Percentiles rank a stretch among this genome's conserved stretches.
Conservation (phyloP, 2,113 vertebrate species). For the Lampris megalopsis region DNA sequence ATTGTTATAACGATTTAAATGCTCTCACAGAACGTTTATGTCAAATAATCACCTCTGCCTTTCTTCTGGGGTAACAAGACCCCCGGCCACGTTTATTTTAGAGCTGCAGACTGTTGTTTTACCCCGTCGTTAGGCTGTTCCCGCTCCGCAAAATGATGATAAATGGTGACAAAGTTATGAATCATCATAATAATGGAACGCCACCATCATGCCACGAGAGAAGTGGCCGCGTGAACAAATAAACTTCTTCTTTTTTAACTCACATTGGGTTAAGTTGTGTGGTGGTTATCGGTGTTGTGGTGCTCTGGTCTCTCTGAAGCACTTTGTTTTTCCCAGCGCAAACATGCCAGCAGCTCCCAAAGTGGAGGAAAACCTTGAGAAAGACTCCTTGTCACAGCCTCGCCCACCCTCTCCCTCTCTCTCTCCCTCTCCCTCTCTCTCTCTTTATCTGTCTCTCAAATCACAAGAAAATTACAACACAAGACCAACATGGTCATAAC, state of each 20-base stretch:
- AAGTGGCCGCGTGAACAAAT: conserved; percentile 22
- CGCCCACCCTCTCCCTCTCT: conserved; percentile 24
- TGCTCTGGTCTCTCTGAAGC: conserved; percentile 38
- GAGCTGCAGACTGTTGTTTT: conserved; percentile 54
- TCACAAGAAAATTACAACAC: too few relatives aligned
- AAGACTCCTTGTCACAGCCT: conserved; percentile 60
- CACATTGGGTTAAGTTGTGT: conserved; percentile 38
- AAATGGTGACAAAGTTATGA: too few relatives aligned
- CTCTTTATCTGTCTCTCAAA: conserved; percentile 26
- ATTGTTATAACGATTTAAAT: conserved; percentile 62
- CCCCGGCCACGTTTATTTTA: conserved; percentile 41
- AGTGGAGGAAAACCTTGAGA: conserved; percentile 57
- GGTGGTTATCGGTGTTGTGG: conserved; percentile 41
- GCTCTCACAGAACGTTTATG: conserved; percentile 29
- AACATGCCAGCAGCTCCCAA: conserved; percentile 22
- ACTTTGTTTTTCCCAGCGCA: conserved; percentile 34
- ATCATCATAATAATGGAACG: not conserved
- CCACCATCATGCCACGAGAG: conserved; percentile 37
- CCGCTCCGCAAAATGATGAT: conserved; percentile 6
- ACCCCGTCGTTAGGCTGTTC: conserved; percentile 28
- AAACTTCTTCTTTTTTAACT: conserved; percentile 18
- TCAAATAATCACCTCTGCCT: conserved; percentile 34
- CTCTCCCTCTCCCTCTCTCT: conserved; percentile 56
- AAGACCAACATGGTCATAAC: too few relatives aligned
- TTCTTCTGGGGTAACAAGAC: conserved; percentile 36